Evolutionary conservation across 1,140 invertebrate genomes (phyloP), one percentile per base, ranked within the genome.

Genomic region (Andricus grossulariae): DNA sequence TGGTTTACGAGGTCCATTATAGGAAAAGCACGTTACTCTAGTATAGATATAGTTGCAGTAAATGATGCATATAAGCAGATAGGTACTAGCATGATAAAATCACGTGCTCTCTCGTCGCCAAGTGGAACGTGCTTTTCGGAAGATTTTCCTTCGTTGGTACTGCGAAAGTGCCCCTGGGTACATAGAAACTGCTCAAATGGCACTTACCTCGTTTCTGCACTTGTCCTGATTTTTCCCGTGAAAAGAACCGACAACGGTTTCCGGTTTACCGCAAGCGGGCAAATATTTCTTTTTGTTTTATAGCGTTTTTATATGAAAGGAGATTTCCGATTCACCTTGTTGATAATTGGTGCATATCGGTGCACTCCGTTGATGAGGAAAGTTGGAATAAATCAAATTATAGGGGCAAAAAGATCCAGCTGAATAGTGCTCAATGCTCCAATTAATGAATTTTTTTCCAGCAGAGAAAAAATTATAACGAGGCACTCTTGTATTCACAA

Each of bases 171-270:
- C 78, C 74, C 45, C 66, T 66, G 72, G 75, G 75, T 73, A 75
- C 25, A 52, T 51, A 50, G 74, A 32, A 74, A 78, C 74, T 52
- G 51, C 25, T 60, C 71, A 78, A 77, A 77, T 74, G 79, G 77
- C 81, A 84, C 83, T 84, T 84, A 83, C 78, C 83, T 81, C 83
- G 78, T 84, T 84, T 83, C 79, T 76, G 52, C 77, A 81, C 83
- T 83, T 83, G 79, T 82, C 77, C 83, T 66, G 79, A 79, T 83
- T 82, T 81, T 78, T 81, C 73, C 75, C 52, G 75, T 78, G 71
- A 79, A 80, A 81, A 73, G 73, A 79, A 50, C 66, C 74, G 57
- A 57, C 79, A 39, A 80, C 74, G 54, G 74, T 75, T 57, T 70
- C 73, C 75, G 72, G 72, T 76, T 73, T 15, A 77, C 79, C 79